Conservation (phyloP, 2,797 vertebrate genomes). For the Oryzias sinensis region DNA sequence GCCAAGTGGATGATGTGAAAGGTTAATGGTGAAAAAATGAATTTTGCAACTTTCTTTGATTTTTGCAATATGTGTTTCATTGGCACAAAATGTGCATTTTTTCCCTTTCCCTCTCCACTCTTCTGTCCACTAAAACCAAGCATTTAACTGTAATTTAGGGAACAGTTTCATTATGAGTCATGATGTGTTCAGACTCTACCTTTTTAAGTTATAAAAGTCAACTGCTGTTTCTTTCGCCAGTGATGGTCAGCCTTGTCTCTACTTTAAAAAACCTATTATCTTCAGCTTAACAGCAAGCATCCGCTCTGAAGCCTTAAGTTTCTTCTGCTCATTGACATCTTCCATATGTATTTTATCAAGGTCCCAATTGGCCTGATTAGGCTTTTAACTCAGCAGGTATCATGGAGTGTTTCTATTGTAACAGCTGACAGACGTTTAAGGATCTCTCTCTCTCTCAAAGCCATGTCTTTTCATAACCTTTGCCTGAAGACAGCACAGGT, state of each 20-base stretch:
- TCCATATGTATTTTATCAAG: slow-evolving; percentile 20
- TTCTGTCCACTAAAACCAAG: slow-evolving; percentile 14
- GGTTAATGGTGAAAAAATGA: too few relatives aligned
- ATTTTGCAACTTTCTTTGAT: too few relatives aligned
- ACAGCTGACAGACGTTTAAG: slow-evolving; percentile 36
- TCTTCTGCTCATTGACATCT: slow-evolving; percentile 16
- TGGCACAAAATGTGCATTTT: slow-evolving; percentile 9
- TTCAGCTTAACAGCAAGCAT: slow-evolving; percentile 23
- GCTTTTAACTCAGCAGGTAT: slow-evolving; percentile 49
- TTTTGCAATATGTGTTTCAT: slow-evolving; percentile 6
- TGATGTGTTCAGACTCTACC: slow-evolving; percentile 16
- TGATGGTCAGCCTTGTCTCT: slow-evolving; percentile 12
- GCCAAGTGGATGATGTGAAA: too few relatives aligned
- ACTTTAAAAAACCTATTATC: slow-evolving; percentile 33
- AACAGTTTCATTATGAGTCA: slow-evolving; percentile 33
- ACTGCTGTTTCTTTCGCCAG: slow-evolving; percentile 2
- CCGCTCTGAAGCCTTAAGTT: slow-evolving; percentile 41
- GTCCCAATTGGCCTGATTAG: slow-evolving; percentile 32
- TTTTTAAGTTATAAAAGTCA: slow-evolving; percentile 11
- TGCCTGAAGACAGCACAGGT: slow-evolving; percentile 50
- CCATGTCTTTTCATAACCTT: slow-evolving; percentile 55
- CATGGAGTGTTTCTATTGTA: slow-evolving; percentile 27
- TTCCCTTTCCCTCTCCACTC: background rate
- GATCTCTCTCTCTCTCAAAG: slow-evolving; percentile 41
- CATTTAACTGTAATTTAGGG: slow-evolving; percentile 21